Percentiles rank a stretch among this genome's conserved stretches.
Evolutionary conservation across 2,797 vertebrate genomes (phyloP).

Genomic region (Percopsis omiscomaycus): DNA sequence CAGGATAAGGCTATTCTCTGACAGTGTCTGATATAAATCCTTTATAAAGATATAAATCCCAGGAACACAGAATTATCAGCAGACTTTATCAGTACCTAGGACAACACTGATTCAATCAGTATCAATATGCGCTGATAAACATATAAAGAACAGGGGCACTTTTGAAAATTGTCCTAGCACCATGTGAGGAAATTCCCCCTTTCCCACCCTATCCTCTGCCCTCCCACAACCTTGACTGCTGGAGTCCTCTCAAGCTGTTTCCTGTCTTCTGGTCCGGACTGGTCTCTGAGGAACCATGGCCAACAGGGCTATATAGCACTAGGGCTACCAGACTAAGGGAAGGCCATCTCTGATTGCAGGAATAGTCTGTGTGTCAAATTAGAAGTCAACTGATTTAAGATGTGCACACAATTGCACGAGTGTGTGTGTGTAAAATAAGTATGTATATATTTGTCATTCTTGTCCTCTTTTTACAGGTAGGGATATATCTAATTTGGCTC

Average conservation of each 20-base stretch:
- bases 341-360: conserved; percentile 28
- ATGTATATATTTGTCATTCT: background rate
- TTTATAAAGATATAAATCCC: background rate
- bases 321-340: conserved; percentile 48
- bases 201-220: conserved; percentile 64
- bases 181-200: conserved; percentile 76
- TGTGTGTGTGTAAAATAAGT: background rate
- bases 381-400: conserved; percentile 11
- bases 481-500: conserved; percentile 12
- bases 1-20: background rate
- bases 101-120: conserved; percentile 8
- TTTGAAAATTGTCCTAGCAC: conserved; percentile 51
- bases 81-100: background rate
- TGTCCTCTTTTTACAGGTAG: background rate
- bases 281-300: conserved; percentile 71
- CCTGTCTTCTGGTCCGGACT: conserved; percentile 78
- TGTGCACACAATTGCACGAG: background rate
- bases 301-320: conserved; percentile 53
- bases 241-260: conserved; percentile 83
- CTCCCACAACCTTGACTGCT: conserved; percentile 76
- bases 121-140: conserved; percentile 13
- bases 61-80: background rate
- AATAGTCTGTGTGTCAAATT: conserved; percentile 27
- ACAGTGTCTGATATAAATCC: background rate
- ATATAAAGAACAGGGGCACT: conserved; percentile 28